Base-by-base conservation (phyloP, 2,888 invertebrate species). In the Cremastinae sp. region DNA sequence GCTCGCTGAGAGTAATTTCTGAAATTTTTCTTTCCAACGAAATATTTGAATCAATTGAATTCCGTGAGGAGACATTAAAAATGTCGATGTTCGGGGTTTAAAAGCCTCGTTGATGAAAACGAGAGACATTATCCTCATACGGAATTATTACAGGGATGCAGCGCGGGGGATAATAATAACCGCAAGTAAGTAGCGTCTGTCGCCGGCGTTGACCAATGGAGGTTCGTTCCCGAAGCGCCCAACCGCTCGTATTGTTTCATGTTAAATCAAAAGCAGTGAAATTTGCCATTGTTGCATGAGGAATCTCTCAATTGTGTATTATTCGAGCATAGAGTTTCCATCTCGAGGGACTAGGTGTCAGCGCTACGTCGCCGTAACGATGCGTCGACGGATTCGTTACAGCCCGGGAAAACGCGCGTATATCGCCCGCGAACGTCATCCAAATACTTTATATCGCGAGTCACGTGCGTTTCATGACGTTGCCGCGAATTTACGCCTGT, bases 211-310 rank as follows among this genome's bases (percentile, higher is more conserved):
- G 53, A 45, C 61, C 61, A 61, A 69, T 22, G 43, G 53, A 18
- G 37, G 20, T 10, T 64, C 35, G 2, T 12, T 12, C 35, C 22
- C 0, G 39, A 37, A 9, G 8, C 18, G 47, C 47, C 35, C 47
- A 28, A 16, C 35, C 18, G 28, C 66, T 14, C 20, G 74, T 78
- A 82, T 82, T 82, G 85, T 86, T 84, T 84, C 80, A 79, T 75
- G 82, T 83, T 83, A 84, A 86, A 86, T 86, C 86, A 85, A 84
- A 86, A 84, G 82, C 85, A 86, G 84, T 85, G 82, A 85, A 86
- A 85, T 86, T 83, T 80, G 74, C 84, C 76, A 86, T 85, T 86
- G 83, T 85, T 79, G 55, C 68, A 71, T 64, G 69, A 69, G 68
- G 22, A 69, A 69, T 61, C 22, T 35, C 69, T 69, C 69, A 37